A percentile compares a stretch with the other conserved stretches of the same genome.
Evolutionary conservation across 1,140 invertebrate genomes (phyloP).

Genomic region (Drosophila quadrilineata): DNA sequence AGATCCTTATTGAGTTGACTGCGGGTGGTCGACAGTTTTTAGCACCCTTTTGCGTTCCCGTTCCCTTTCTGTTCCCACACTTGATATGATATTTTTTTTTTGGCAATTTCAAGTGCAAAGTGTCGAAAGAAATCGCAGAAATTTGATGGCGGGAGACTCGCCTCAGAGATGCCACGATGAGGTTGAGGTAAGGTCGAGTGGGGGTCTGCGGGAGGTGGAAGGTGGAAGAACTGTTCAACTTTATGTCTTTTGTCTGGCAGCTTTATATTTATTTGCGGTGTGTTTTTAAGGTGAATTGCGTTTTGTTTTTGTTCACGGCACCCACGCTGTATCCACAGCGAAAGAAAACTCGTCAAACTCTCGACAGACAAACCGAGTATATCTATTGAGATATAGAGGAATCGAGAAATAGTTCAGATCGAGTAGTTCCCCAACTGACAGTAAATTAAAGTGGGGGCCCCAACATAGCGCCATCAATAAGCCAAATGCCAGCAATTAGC

Average conservation of each 20-base stretch:
- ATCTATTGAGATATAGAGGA: neutral
- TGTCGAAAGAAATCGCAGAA: slow-evolving; percentile 28
- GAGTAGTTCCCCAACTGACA: neutral
- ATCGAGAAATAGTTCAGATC: slow-evolving; percentile 3
- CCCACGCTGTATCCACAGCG: slow-evolving; percentile 21
- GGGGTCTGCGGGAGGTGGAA: neutral
- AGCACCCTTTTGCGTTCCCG: neutral
- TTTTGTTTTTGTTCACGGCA: slow-evolving; percentile 49
- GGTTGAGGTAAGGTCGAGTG: neutral
- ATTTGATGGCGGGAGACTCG: neutral
- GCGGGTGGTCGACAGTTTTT: neutral
- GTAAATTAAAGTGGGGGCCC: slow-evolving; percentile 1
- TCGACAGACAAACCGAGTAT: neutral
- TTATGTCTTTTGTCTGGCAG: slow-evolving; percentile 43
- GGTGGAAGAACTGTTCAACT: slow-evolving; percentile 2
- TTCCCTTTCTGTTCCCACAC: neutral
- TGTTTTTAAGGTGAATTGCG: slow-evolving; percentile 61
- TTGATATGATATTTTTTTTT: slow-evolving; percentile 4
- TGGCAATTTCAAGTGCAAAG: slow-evolving; percentile 46
- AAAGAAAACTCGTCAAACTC: too few species aligned
- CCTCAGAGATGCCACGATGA: too few species aligned
- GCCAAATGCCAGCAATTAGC: neutral
- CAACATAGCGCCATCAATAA: slow-evolving; percentile 9
- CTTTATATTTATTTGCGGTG: slow-evolving; percentile 62
- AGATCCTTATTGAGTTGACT: slow-evolving; percentile 21